A percentile compares a stretch with the other conserved stretches of the same genome.
Evolutionary conservation across 1,140 invertebrate genomes (phyloP).

Genomic region (Proctacanthus coquilletti): DNA sequence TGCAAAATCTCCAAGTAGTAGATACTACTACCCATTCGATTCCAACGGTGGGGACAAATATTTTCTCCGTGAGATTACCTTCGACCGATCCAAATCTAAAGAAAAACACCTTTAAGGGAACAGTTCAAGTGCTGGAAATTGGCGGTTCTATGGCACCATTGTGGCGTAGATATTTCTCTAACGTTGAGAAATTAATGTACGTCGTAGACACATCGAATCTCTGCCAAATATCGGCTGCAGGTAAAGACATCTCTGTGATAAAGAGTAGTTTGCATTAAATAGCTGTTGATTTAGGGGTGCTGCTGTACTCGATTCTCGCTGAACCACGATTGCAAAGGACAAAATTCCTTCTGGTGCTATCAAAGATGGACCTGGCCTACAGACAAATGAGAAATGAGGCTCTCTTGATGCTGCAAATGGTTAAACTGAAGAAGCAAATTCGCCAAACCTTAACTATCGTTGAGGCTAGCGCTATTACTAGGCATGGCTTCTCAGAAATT

Average conservation of each 20-base stretch:
- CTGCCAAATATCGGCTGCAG: constrained; percentile 65
- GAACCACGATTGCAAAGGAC: constrained; percentile 45
- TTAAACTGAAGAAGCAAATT: constrained; percentile 45
- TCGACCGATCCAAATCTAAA: constrained; percentile 19
- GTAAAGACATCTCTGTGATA: constrained; percentile 12
- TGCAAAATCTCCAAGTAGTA: constrained; percentile 47
- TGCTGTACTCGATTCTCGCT: constrained; percentile 55
- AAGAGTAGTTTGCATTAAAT: background rate
- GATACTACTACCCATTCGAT: constrained; percentile 57
- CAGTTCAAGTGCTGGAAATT: constrained; percentile 40
- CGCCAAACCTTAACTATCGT: constrained; percentile 46
- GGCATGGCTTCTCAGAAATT: constrained; percentile 48
- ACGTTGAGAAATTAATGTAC: constrained; percentile 54
- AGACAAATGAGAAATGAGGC: constrained; percentile 69
- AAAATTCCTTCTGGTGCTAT: constrained; percentile 55
- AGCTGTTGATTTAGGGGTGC: constrained; percentile 27
- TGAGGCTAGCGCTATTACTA: constrained; percentile 54
- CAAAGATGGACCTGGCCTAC: constrained; percentile 70
- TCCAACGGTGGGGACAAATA: constrained; percentile 60
- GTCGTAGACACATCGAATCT: constrained; percentile 64
- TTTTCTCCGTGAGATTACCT: constrained; percentile 42
- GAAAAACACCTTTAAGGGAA: constrained; percentile 27
- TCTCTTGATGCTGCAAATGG: constrained; percentile 56
- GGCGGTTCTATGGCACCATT: constrained; percentile 64
- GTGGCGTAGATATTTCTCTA: constrained; percentile 54